phyloP scores from a whole-genome alignment of 2,888 invertebrate species.

The Cheilosia impressa region DNA sequence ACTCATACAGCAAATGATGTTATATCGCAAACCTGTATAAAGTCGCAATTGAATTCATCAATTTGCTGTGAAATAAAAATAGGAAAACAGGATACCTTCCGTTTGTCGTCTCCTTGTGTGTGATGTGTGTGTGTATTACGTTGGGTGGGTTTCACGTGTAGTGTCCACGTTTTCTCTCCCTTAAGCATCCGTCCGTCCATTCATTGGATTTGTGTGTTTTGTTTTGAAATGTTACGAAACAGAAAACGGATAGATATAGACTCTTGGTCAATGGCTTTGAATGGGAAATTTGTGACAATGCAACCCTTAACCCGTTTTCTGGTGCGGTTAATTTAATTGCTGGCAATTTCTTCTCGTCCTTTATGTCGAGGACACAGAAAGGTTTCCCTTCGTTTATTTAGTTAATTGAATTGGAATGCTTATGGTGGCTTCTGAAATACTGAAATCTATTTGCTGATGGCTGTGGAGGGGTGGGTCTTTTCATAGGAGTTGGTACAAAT shows the following conservation, averaged over 20 bases:
- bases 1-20: slow-evolving; percentile 15
- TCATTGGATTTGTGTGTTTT: slow-evolving; percentile 28
- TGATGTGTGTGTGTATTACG: not conserved
- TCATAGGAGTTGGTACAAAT: not conserved
- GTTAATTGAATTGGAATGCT: slow-evolving; percentile 66
- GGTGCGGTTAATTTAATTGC: slow-evolving; percentile 54
- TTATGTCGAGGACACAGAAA: slow-evolving; percentile 5
- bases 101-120: not conserved
- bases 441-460: slow-evolving; percentile 29
- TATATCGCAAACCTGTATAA: slow-evolving; percentile 16
- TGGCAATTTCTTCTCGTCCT: slow-evolving; percentile 4
- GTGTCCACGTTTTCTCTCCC: slow-evolving; percentile 11
- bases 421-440: slow-evolving; percentile 45
- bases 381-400: slow-evolving; percentile 64
- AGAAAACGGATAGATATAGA: slow-evolving; percentile 11
- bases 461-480: slow-evolving; percentile 5
- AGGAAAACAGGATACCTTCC: slow-evolving; percentile 8
- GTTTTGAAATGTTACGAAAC: slow-evolving; percentile 32
- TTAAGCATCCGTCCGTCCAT: slow-evolving; percentile 1
- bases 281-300: slow-evolving; percentile 34
- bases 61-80: slow-evolving; percentile 23
- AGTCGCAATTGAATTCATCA: slow-evolving; percentile 57
- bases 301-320: slow-evolving; percentile 21
- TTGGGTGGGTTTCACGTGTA: not conserved
- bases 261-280: not conserved